phyloP scores from a whole-genome alignment of 2,113 vertebrate species.

The Mesocricetus auratus region DNA sequence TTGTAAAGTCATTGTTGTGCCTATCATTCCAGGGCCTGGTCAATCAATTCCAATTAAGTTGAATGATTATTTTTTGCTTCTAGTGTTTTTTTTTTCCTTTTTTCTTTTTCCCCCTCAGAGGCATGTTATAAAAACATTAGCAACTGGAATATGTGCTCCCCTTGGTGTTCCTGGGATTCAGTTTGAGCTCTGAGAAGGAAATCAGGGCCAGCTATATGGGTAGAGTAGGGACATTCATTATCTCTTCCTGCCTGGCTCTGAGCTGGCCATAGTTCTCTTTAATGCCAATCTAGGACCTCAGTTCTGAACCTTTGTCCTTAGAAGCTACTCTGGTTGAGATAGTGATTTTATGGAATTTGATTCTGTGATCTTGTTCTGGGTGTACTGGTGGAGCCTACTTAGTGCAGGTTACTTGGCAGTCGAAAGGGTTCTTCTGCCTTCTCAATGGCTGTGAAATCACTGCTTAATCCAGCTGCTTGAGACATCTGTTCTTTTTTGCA shows the following conservation, averaged over 20 bases:
- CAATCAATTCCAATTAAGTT: background rate
- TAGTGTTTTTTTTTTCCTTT: background rate
- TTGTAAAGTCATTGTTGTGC: background rate
- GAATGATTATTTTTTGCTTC: background rate
- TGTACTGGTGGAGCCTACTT: background rate
- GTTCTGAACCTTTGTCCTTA: background rate
- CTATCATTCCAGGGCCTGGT: background rate
- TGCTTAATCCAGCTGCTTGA: background rate
- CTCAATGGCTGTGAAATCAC: background rate
- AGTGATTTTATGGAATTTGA: background rate
- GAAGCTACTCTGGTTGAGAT: background rate
- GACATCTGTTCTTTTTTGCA: background rate
- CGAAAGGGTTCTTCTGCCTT: background rate
- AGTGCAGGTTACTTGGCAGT: background rate
- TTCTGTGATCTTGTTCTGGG: background rate
- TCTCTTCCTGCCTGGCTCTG: too few relatives aligned
- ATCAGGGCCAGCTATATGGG: background rate
- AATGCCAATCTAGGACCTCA: background rate
- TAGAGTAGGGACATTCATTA: accelerated
- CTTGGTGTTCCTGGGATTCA: background rate
- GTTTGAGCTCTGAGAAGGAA: background rate
- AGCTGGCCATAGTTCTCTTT: background rate
- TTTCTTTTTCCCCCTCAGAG: background rate
- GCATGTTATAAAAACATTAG: background rate
- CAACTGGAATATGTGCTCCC: background rate